These are phyloP conservation scores for Xiphias gladius DNA, from an alignment of 2,113 vertebrate species.

Conservation along the genomic window DNA sequence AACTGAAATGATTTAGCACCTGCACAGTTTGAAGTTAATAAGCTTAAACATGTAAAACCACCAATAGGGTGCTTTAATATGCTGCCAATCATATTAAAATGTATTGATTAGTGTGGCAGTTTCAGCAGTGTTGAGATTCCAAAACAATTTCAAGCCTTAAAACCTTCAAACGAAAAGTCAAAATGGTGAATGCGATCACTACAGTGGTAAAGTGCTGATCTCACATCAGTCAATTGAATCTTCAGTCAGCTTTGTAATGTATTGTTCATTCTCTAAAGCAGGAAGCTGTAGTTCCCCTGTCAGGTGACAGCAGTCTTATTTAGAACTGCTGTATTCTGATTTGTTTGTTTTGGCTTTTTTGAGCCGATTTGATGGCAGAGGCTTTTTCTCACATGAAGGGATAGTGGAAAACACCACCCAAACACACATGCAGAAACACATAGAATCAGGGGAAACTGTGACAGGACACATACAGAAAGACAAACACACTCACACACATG, in stretches of 20 bases:
- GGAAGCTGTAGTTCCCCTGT: slow-evolving; percentile 18
- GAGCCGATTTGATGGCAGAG: slow-evolving; percentile 8
- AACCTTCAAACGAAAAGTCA: not conserved
- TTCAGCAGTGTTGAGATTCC: too few relatives aligned
- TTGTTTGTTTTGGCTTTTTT: slow-evolving; percentile 45
- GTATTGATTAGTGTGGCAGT: too few relatives aligned
- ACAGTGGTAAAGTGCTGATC: not conserved
- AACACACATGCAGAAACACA: slow-evolving; percentile 34
- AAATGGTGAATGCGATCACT: slow-evolving; percentile 1
- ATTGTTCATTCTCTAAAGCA: not conserved
- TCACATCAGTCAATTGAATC: not conserved
- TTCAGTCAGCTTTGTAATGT: not conserved
- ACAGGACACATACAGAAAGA: slow-evolving; percentile 13
- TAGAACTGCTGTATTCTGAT: slow-evolving; percentile 29
- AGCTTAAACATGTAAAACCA: not conserved
- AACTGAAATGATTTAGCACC: not conserved
- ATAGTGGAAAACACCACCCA: not conserved
- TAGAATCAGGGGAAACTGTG: slow-evolving; percentile 26
- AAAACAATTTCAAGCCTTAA: not conserved
- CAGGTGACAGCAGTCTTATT: slow-evolving; percentile 36
- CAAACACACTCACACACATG: slow-evolving; percentile 38
- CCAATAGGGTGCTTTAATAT: not conserved
- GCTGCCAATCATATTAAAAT: not conserved
- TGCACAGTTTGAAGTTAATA: not conserved
- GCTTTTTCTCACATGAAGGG: slow-evolving; percentile 51